phyloP scores from a whole-genome alignment of 2,888 invertebrate genomes.

The Drosophila melanocephala region DNA sequence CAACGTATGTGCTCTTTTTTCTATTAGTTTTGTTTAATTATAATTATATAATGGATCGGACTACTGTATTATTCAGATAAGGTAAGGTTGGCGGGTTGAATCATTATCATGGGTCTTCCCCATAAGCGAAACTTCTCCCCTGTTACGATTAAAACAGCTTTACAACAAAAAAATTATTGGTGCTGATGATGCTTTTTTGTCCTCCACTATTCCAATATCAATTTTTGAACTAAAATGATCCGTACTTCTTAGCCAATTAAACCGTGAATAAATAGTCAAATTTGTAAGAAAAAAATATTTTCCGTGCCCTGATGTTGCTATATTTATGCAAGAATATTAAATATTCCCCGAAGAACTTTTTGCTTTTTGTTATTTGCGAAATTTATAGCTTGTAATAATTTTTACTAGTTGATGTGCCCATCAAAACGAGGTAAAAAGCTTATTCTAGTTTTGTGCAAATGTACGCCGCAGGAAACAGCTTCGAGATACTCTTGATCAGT shows the following conservation, averaged over 20 bases:
- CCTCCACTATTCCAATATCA: background rate
- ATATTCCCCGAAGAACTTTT: background rate
- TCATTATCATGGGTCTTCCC: background rate
- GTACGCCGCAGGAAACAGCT: background rate
- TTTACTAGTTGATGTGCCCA: background rate
- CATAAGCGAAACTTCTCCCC: background rate
- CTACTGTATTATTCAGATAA: constrained; percentile 1
- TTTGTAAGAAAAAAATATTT: background rate
- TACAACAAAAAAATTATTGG: background rate
- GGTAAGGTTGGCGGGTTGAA: background rate
- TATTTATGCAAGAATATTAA: background rate
- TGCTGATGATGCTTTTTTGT: background rate
- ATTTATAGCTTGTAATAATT: background rate
- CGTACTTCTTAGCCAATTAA: background rate
- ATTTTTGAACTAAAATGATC: background rate
- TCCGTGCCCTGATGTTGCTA: background rate
- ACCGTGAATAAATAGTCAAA: background rate
- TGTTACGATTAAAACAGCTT: background rate
- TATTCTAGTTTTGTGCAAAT: background rate
- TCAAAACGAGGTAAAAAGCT: background rate
- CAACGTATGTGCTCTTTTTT: background rate
- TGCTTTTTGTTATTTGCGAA: background rate
- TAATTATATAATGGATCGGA: background rate
- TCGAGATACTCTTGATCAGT: background rate
- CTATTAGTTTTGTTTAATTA: background rate